These are phyloP conservation scores for Caenorhabditis doughertyi DNA, from an alignment of 2,888 invertebrate species.

Conservation along the genomic window DNA sequence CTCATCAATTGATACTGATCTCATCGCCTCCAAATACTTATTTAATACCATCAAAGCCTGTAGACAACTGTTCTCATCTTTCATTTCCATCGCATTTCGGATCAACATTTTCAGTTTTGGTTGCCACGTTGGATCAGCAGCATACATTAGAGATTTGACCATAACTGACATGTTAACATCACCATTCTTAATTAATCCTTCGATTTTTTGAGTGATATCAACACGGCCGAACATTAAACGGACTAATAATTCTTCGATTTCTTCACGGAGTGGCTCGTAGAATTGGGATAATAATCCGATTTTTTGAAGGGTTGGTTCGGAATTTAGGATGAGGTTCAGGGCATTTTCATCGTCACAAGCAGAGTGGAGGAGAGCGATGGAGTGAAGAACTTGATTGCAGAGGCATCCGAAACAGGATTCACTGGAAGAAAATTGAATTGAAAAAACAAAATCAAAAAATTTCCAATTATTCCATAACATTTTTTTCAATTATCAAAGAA, in stretches of 20 bases:
- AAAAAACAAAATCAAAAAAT: too few relatives aligned
- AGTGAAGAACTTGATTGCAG: constrained; percentile 94
- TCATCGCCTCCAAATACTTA: constrained; percentile 45
- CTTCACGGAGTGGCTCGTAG: constrained; percentile 59
- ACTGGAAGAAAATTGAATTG: constrained; percentile 27
- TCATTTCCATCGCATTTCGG: constrained; percentile 44
- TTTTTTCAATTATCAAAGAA: too few relatives aligned
- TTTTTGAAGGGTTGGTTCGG: constrained; percentile 12
- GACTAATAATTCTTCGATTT: constrained; percentile 62
- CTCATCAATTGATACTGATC: constrained; percentile 26
- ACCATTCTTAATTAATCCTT: constrained; percentile 47
- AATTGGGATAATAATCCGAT: constrained; percentile 27
- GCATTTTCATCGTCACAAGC: constrained; percentile 62
- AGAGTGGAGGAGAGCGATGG: constrained; percentile 90
- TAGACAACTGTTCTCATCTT: constrained; percentile 54
- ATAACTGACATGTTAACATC: constrained; percentile 50
- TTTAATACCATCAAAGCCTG: constrained; percentile 62
- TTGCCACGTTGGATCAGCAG: constrained; percentile 68
- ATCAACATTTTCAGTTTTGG: constrained; percentile 65
- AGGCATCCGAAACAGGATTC: constrained; percentile 86
- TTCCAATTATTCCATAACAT: too few relatives aligned
- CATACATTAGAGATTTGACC: constrained; percentile 56
- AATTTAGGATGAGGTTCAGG: constrained; percentile 1
- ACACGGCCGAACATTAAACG: constrained; percentile 59
- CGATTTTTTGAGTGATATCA: constrained; percentile 48